Conservation (phyloP, 2,888 invertebrate species). For the Cryptus viduatorius region DNA sequence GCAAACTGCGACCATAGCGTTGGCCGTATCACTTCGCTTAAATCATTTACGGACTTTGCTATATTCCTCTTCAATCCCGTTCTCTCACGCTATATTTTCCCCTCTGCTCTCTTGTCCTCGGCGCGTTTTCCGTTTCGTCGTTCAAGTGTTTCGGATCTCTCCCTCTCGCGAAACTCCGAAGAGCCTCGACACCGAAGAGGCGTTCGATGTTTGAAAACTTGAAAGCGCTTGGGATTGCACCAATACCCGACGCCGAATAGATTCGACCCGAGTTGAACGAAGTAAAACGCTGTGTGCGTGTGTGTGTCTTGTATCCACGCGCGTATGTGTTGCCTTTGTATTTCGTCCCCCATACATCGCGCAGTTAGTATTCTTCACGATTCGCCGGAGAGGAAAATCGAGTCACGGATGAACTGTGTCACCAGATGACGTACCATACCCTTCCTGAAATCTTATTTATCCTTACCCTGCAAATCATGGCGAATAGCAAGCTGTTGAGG, state of each 20-base stretch:
- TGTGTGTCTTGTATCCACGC: not conserved
- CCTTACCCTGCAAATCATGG: not conserved
- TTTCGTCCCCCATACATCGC: constrained; percentile 6
- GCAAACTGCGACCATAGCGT: constrained; percentile 33
- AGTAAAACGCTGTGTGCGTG: constrained; percentile 15
- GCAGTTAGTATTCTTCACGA: not conserved
- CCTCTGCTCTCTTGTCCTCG: constrained; percentile 5
- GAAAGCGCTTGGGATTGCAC: constrained; percentile 61
- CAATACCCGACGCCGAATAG: constrained; percentile 51
- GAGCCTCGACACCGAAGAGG: constrained; percentile 50
- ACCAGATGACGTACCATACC: constrained; percentile 31
- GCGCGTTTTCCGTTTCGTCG: constrained; percentile 23
- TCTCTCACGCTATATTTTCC: constrained; percentile 4
- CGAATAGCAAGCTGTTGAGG: constrained; percentile 6
- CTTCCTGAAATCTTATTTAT: not conserved
- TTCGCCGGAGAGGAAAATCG: constrained; percentile 19
- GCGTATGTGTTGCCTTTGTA: constrained; percentile 13
- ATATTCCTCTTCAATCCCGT: constrained; percentile 37
- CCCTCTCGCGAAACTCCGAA: constrained; percentile 39
- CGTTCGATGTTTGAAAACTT: constrained; percentile 61
- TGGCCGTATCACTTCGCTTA: constrained; percentile 40
- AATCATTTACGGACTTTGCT: constrained; percentile 57
- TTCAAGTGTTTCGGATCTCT: constrained; percentile 31
- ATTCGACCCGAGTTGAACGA: constrained; percentile 30
- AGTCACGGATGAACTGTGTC: constrained; percentile 35